Percentiles rank a stretch among this genome's conserved stretches.
These are phyloP conservation scores for Myanophis thanlyinensis DNA, from an alignment of 2,113 vertebrate genomes.

Conservation along the genomic window DNA sequence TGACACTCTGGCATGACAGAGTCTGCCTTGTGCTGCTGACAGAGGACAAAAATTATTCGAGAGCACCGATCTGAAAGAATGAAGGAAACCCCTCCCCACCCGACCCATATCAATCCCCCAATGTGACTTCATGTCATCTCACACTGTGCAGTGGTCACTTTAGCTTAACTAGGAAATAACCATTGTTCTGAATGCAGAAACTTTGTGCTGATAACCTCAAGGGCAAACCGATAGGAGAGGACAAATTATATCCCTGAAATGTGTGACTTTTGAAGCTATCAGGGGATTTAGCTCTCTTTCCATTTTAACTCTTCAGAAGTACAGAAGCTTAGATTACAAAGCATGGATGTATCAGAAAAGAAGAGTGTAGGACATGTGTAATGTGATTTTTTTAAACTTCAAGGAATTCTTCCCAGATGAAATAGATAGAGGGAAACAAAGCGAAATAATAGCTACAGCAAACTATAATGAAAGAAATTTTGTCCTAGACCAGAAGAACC, in stretches of 20 bases:
- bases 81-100: neutral
- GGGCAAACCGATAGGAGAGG: constrained; percentile 64
- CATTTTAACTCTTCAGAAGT: constrained; percentile 63
- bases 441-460: neutral
- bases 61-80: constrained; percentile 46
- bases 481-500: neutral
- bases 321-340: constrained; percentile 39
- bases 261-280: constrained; percentile 63
- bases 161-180: constrained; percentile 68
- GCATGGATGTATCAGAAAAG: constrained; percentile 49
- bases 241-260: constrained; percentile 67
- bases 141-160: constrained; percentile 72
- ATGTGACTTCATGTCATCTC: constrained; percentile 63
- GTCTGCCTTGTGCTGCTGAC: constrained; percentile 64
- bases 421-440: neutral
- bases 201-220: constrained; percentile 70
- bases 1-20: constrained; percentile 59
- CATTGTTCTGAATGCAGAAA: constrained; percentile 68
- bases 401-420: constrained; percentile 3
- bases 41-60: constrained; percentile 67
- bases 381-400: constrained; percentile 17
- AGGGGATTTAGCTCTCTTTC: constrained; percentile 57
- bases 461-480: neutral
- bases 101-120: neutral
- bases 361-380: constrained; percentile 36